Conservation (phyloP, 2,797 vertebrate genomes). For the Neoniphon sammara region DNA sequence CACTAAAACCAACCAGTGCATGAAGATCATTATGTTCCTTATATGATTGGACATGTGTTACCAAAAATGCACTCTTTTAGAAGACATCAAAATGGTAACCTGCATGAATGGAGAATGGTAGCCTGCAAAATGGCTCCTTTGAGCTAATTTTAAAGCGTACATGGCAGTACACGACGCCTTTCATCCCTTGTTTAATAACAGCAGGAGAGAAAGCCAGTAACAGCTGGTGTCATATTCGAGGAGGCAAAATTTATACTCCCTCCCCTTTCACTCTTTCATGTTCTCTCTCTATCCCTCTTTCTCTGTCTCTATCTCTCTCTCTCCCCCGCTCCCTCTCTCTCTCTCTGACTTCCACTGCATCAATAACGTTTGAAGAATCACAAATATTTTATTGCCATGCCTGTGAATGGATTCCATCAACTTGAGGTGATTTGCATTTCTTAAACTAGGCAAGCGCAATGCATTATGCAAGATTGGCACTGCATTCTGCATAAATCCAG, state of each 20-base stretch:
- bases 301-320: constrained; percentile 12
- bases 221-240: constrained; percentile 57
- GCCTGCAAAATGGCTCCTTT: constrained; percentile 53
- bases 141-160: constrained; percentile 59
- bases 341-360: constrained; percentile 46
- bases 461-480: constrained; percentile 74
- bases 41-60: constrained; percentile 21
- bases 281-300: background rate
- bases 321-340: constrained; percentile 18
- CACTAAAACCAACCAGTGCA: constrained; percentile 25
- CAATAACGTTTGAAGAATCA: constrained; percentile 65
- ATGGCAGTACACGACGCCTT: constrained; percentile 47
- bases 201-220: constrained; percentile 39
- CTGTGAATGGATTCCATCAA: constrained; percentile 71
- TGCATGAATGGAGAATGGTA: constrained; percentile 43
- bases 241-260: constrained; percentile 37
- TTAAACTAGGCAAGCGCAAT: constrained; percentile 69
- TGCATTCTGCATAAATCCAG: constrained; percentile 71
- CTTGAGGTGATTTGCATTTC: constrained; percentile 78
- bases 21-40: constrained; percentile 9
- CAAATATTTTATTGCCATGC: constrained; percentile 74
- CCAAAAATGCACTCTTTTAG: constrained; percentile 7
- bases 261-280: constrained; percentile 38
- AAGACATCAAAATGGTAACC: constrained; percentile 21
- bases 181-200: constrained; percentile 71